Base-by-base conservation (phyloP, 2,888 invertebrate genomes). In the Lycia hirtaria region DNA sequence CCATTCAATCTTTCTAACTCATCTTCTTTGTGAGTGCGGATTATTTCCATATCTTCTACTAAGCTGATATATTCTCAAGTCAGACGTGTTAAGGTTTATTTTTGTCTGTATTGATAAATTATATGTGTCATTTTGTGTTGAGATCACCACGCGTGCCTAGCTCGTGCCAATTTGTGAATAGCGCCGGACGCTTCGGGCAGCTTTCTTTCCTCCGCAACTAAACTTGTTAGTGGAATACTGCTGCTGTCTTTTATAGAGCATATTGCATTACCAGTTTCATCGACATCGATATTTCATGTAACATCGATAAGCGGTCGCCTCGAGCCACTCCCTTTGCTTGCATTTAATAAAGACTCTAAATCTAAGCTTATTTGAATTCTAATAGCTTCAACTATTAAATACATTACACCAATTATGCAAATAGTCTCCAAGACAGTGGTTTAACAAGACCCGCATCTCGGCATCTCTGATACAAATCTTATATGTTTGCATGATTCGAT, bases 121-220 rank as follows among this genome's bases (percentile, higher is more conserved):
- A 58, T 62, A 73, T 83, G 67, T 44, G 69, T 41, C 70, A 28
- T 78, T 83, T 54, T 57, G 56, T 35, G 54, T 62, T 62, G 67
- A 54, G 32, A 60, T 60, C 38, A 58, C 64, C 77, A 81, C 88
- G 89, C 88, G 89, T 89, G 90, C 82, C 85, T 80, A 83, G 88
- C 89, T 90, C 90, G 90, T 90, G 89, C 88, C 89, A 90, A 91
- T 89, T 90, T 90, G 91, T 88, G 88, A 87, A 87, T 87, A 88
- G 85, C 86, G 83, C 83, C 86, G 87, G 87, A 85, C 87, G 88
- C 87, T 85, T 73, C 78, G 76, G 82, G 85, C 86, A 81, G 87
- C 89, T 90, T 90, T 90, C 88, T 90, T 91, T 90, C 88, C 88
- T 85, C 73, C 82, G 83, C 85, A 83, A 87, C 86, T 88, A 82